Conservation (phyloP, 2,113 vertebrate species). For the Oncorhynchus tshawytscha region DNA sequence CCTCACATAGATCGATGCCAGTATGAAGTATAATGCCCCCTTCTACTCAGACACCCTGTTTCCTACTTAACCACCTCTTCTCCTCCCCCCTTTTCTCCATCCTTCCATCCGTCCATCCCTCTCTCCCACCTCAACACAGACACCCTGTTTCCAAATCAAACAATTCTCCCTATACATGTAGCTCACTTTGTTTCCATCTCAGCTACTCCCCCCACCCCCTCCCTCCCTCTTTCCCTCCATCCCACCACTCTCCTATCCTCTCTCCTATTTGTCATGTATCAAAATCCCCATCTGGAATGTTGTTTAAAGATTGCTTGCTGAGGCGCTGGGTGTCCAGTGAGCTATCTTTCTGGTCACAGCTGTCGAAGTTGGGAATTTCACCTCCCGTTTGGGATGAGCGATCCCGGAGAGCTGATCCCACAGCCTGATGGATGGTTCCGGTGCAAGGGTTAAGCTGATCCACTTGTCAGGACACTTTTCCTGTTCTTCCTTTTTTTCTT, state of each 20-base stretch:
- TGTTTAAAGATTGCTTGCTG: constrained; percentile 38
- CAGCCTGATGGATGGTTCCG: constrained; percentile 33
- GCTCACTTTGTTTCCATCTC: background rate
- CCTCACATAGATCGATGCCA: constrained; percentile 63
- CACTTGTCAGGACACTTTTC: constrained; percentile 21
- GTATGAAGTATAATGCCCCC: constrained; percentile 56
- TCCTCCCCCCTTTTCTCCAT: too few species aligned
- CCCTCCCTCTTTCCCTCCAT: background rate
- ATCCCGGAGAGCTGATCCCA: constrained; percentile 11
- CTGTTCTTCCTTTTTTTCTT: background rate
- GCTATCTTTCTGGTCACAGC: constrained; percentile 33
- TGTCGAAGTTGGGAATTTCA: constrained; percentile 30
- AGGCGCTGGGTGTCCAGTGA: constrained; percentile 4
- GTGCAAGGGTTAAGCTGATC: constrained; percentile 44
- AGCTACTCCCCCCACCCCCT: background rate
- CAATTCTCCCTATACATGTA: too few species aligned
- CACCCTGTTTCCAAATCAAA: too few species aligned
- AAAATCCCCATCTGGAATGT: constrained; percentile 32
- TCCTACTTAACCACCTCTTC: background rate
- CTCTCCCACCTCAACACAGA: too few species aligned
- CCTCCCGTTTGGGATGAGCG: constrained; percentile 10
- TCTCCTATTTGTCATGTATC: constrained; percentile 15
- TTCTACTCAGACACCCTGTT: background rate
- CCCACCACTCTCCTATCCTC: background rate
- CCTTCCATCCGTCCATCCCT: too few species aligned